These are phyloP conservation scores for Paralichthys olivaceus DNA, from an alignment of 2,113 vertebrate species.

Conservation along the genomic window DNA sequence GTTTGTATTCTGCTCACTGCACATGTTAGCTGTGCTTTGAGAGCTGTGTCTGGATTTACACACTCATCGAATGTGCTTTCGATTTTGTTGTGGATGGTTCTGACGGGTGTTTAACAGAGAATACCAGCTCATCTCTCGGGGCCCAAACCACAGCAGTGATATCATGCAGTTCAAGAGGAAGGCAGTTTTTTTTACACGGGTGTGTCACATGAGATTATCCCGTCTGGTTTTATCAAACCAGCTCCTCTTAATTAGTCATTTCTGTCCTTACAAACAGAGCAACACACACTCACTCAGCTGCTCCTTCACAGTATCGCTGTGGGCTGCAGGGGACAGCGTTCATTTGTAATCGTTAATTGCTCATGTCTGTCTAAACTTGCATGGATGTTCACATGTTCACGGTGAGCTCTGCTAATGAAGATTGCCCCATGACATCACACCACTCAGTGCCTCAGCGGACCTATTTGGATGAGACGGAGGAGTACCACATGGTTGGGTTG, in stretches of 20 bases:
- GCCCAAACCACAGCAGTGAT: slow-evolving; percentile 35
- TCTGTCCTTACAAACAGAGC: slow-evolving; percentile 33
- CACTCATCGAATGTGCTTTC: slow-evolving; percentile 52
- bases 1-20: slow-evolving; percentile 18
- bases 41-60: slow-evolving; percentile 16
- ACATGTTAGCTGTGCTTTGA: slow-evolving; percentile 25
- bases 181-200: slow-evolving; percentile 23
- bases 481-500: slow-evolving; percentile 65
- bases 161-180: slow-evolving; percentile 45
- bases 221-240: slow-evolving; percentile 42
- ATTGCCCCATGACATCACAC: slow-evolving; percentile 64
- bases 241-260: slow-evolving; percentile 48
- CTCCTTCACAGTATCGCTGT: slow-evolving; percentile 32
- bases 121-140: slow-evolving; percentile 45
- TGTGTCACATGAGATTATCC: slow-evolving; percentile 46
- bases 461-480: slow-evolving; percentile 63
- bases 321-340: slow-evolving; percentile 42
- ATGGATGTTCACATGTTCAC: slow-evolving; percentile 47
- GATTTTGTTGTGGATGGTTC: slow-evolving; percentile 42
- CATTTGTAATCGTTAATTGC: slow-evolving; percentile 55
- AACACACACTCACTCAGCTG: slow-evolving; percentile 16
- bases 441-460: not conserved
- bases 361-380: slow-evolving; percentile 38
- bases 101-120: slow-evolving; percentile 44
- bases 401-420: slow-evolving; percentile 47